phyloP scores from a whole-genome alignment of 1,140 invertebrate genomes.

The Drosophila seguyi region DNA sequence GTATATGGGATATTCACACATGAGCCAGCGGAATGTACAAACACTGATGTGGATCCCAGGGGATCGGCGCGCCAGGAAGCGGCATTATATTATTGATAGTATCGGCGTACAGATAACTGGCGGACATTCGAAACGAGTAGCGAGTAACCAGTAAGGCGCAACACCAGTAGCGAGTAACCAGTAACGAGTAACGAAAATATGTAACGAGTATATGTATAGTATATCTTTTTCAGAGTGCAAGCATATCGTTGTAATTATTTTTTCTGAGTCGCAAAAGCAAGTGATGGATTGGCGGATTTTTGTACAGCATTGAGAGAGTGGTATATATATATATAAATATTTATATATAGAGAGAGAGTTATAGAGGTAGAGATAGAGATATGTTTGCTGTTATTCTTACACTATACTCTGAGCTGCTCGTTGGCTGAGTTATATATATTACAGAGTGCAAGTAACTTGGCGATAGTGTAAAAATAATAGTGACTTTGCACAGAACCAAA shows the following conservation, averaged over 20 bases:
- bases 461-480: slow-evolving; percentile 75
- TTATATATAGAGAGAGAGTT: slow-evolving; percentile 27
- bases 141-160: slow-evolving; percentile 10
- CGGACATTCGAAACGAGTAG: slow-evolving; percentile 43
- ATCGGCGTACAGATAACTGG: slow-evolving; percentile 37
- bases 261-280: slow-evolving; percentile 40
- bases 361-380: slow-evolving; percentile 21
- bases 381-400: slow-evolving; percentile 63
- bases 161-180: slow-evolving; percentile 31
- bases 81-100: slow-evolving; percentile 20
- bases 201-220: slow-evolving; percentile 11
- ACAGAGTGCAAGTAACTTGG: slow-evolving; percentile 59
- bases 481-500: slow-evolving; percentile 40
- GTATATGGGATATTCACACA: slow-evolving; percentile 32
- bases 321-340: slow-evolving; percentile 8
- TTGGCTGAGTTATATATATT: slow-evolving; percentile 42
- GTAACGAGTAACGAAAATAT: slow-evolving; percentile 37
- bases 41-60: slow-evolving; percentile 26
- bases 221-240: slow-evolving; percentile 34
- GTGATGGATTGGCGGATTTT: slow-evolving; percentile 50
- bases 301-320: slow-evolving; percentile 56
- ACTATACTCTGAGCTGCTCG: slow-evolving; percentile 66
- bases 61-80: slow-evolving; percentile 36
- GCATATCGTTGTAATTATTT: slow-evolving; percentile 9
- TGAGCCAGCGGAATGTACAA: slow-evolving; percentile 40